Percentiles rank a stretch among this genome's conserved stretches.
These are phyloP conservation scores for Penaeus indicus DNA, from an alignment of 1,140 invertebrate species.

Conservation along the genomic window DNA sequence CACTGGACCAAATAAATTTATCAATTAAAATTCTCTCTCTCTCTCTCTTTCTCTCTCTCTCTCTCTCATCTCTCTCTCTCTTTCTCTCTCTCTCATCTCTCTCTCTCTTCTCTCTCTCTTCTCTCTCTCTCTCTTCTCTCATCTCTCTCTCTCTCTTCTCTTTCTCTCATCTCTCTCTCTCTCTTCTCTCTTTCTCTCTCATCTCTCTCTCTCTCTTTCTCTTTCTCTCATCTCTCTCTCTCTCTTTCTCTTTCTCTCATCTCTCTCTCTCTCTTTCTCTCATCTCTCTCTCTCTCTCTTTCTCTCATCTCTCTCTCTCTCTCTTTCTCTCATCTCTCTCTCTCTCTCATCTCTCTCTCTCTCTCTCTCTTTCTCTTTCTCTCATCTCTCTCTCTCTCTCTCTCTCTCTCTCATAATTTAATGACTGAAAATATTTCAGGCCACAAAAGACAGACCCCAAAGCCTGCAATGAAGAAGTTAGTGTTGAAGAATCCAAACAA, in stretches of 20 bases:
- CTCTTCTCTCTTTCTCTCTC: not conserved
- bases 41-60: too few species aligned
- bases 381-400: not conserved
- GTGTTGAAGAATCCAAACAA: slow-evolving; percentile 40
- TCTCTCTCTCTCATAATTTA: not conserved
- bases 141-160: too few species aligned
- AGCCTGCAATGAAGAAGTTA: slow-evolving; percentile 31
- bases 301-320: not conserved
- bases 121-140: too few species aligned
- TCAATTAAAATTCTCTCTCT: too few species aligned
- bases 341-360: too few species aligned
- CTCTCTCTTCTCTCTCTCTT: too few species aligned
- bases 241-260: not conserved
- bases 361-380: too few species aligned
- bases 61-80: too few species aligned
- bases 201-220: not conserved
- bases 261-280: not conserved
- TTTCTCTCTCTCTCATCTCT: too few species aligned
- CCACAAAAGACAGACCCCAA: slow-evolving; percentile 43
- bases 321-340: not conserved
- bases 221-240: not conserved
- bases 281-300: not conserved
- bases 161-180: too few species aligned
- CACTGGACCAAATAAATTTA: too few species aligned
- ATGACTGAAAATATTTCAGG: slow-evolving; percentile 48